Evolutionary conservation across 92 coral and sea anemone genomes (phyloP).

Genomic region (Palythoa grandis): DNA sequence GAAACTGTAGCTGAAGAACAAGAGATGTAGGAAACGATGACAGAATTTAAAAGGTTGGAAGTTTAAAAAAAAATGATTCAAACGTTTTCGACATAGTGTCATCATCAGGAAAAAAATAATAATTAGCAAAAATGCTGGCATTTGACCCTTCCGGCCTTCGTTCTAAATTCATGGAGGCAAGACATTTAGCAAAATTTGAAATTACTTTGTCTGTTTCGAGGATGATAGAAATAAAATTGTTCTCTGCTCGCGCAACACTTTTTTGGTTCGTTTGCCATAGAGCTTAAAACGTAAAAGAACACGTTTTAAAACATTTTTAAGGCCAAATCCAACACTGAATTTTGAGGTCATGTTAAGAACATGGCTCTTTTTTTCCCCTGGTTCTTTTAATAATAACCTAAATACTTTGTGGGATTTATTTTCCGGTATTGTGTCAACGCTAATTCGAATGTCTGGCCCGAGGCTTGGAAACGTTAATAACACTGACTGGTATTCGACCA

Average conservation of each 20-base stretch:
- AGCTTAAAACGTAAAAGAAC: neutral
- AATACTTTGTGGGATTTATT: neutral
- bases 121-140: neutral
- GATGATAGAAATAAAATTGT: neutral
- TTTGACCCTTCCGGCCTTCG: neutral
- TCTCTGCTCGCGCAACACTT: neutral
- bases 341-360: too few species aligned
- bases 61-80: too few species aligned
- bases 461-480: constrained; percentile 20
- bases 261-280: neutral
- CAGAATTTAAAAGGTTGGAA: too few species aligned
- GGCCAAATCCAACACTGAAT: too few species aligned
- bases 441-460: constrained; percentile 22
- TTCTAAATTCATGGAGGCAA: neutral
- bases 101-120: too few species aligned
- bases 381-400: neutral
- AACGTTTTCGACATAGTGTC: too few species aligned
- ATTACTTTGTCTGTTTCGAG: neutral
- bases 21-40: neutral
- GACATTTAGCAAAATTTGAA: neutral
- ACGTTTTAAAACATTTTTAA: neutral
- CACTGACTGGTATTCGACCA: constrained; percentile 1
- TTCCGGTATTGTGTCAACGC: constrained; percentile 32
- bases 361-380: too few species aligned
- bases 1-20: neutral